phyloP scores from a whole-genome alignment of 92 coral and sea anemone species.

The Umimayanthus kanabou region DNA sequence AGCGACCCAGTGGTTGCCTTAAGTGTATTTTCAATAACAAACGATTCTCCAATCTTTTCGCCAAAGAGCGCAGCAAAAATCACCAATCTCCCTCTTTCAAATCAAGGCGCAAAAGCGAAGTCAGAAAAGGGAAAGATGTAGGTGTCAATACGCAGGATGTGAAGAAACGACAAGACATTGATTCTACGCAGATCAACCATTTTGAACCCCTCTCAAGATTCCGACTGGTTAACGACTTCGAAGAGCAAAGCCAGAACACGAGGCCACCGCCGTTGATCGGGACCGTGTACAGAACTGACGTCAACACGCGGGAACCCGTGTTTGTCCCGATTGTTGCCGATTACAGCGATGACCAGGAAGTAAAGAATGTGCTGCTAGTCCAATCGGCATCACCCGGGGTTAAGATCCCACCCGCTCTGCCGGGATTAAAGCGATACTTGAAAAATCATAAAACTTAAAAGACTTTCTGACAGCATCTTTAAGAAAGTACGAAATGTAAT shows the following conservation, averaged over 20 bases:
- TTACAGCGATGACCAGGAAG: background rate
- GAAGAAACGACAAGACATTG: background rate
- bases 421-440: conserved; percentile 8
- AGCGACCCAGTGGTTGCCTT: background rate
- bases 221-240: background rate
- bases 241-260: background rate
- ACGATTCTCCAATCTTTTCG: background rate
- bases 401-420: background rate
- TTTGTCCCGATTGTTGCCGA: background rate
- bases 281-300: background rate
- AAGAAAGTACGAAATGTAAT: background rate
- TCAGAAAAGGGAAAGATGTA: background rate
- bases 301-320: background rate
- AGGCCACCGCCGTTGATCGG: background rate
- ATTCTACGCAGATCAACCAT: background rate
- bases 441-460: background rate
- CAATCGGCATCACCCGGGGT: background rate
- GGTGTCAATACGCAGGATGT: background rate
- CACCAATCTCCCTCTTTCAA: background rate
- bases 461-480: background rate
- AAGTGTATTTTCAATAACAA: background rate
- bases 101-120: background rate
- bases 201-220: background rate
- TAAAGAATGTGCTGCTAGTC: background rate
- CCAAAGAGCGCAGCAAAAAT: background rate